These are phyloP conservation scores for Aphelocoma coerulescens DNA, from an alignment of 2,113 vertebrate species.

Conservation along the genomic window DNA sequence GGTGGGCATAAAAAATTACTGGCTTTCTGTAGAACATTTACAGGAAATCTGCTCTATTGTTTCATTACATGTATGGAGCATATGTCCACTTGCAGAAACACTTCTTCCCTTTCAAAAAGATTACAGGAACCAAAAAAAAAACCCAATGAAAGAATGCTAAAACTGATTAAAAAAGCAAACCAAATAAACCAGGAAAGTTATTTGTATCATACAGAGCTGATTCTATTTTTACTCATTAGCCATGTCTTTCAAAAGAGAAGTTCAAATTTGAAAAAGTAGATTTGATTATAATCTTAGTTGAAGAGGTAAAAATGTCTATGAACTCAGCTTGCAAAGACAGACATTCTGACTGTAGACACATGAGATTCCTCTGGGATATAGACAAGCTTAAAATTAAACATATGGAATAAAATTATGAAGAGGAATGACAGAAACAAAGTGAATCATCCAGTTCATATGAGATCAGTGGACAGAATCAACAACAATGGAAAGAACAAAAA, in stretches of 20 bases:
- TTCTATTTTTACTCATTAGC: background rate
- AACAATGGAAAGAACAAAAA: background rate
- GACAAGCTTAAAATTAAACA: background rate
- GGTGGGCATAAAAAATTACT: background rate
- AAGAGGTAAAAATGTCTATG: background rate
- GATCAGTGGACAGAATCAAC: background rate
- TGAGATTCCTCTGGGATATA: background rate
- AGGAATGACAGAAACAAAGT: background rate
- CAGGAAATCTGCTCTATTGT: background rate
- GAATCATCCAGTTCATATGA: background rate
- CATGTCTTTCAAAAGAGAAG: background rate
- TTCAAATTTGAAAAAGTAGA: background rate
- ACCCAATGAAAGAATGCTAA: background rate
- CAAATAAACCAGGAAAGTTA: background rate
- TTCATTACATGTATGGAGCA: background rate
- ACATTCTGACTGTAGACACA: background rate
- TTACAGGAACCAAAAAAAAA: background rate
- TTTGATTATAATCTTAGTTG: background rate
- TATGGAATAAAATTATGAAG: background rate
- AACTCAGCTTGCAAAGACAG: background rate
- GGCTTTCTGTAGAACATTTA: background rate
- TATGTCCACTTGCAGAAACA: background rate
- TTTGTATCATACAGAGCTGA: background rate
- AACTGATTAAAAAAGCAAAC: background rate
- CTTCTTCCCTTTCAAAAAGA: background rate